Evolutionary conservation across 2,113 vertebrate species (phyloP).

Genomic region (Chrysemys picta): DNA sequence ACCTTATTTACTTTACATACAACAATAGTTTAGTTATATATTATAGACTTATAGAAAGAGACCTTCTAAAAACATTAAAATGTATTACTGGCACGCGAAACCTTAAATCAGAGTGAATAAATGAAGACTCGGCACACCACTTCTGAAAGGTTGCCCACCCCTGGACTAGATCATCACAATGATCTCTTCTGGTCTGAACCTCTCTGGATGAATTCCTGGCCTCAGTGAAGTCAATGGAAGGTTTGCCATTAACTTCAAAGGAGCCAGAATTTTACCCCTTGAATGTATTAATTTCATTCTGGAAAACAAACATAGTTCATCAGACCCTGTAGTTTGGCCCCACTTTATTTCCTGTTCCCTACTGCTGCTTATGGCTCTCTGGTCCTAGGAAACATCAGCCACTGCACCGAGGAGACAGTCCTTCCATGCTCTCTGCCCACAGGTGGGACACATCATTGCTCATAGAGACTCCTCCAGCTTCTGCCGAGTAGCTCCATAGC

Average conservation of each 20-base stretch:
- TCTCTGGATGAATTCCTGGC: neutral
- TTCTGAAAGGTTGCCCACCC: no score
- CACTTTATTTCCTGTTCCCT: neutral
- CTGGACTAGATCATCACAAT: neutral
- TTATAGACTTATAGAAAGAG: no score
- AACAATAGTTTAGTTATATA: no score
- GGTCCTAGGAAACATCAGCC: neutral
- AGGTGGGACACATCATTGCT: rapidly evolving
- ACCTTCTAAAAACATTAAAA: no score
- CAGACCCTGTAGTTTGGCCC: neutral
- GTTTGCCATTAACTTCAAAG: neutral
- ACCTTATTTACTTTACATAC: no score
- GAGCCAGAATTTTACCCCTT: neutral
- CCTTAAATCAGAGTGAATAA: no score
- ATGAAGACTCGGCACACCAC: no score
- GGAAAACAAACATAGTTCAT: neutral
- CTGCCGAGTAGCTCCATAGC: neutral
- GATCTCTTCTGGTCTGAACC: neutral
- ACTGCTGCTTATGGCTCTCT: neutral
- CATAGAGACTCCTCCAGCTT: neutral
- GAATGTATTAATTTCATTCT: neutral
- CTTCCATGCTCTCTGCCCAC: no score
- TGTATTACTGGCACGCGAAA: no score
- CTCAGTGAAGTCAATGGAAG: neutral
- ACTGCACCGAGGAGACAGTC: rapidly evolving